These are phyloP conservation scores for Aphaenogaster rudis DNA, from an alignment of 1,140 invertebrate genomes.

Conservation along the genomic window DNA sequence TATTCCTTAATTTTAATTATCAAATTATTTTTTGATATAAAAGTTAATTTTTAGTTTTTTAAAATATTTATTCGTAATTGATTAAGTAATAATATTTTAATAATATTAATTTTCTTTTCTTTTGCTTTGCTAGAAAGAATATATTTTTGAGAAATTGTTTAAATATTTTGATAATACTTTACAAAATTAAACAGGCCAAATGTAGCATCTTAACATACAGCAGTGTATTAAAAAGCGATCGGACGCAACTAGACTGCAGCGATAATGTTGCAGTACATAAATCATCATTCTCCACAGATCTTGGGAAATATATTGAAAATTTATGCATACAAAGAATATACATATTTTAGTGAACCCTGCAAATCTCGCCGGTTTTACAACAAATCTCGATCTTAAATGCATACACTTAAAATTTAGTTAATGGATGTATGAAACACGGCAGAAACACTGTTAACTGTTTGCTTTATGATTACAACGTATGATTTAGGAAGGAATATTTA, in stretches of 20 bases:
- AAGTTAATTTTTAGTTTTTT: conserved; percentile 5
- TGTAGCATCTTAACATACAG: neutral
- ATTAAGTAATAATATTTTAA: neutral
- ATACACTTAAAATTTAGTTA: conserved; percentile 1
- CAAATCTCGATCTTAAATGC: conserved; percentile 35
- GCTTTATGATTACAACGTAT: neutral
- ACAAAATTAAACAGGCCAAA: neutral
- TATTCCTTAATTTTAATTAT: neutral
- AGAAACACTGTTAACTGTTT: neutral
- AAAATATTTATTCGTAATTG: neutral
- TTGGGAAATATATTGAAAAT: conserved; percentile 14
- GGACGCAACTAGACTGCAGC: neutral
- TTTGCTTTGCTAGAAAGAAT: neutral
- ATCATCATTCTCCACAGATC: neutral
- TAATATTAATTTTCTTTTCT: neutral
- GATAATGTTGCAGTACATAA: conserved; percentile 23
- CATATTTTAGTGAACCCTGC: neutral
- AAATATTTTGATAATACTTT: neutral
- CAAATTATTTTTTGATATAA: neutral
- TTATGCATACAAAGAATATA: neutral
- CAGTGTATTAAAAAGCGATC: neutral
- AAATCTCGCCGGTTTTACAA: conserved; percentile 1
- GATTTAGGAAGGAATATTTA: neutral
- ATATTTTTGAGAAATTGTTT: neutral
- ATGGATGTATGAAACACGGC: neutral